Base-by-base conservation (phyloP, 2,888 invertebrate genomes). In the Cheilosia grossa region DNA sequence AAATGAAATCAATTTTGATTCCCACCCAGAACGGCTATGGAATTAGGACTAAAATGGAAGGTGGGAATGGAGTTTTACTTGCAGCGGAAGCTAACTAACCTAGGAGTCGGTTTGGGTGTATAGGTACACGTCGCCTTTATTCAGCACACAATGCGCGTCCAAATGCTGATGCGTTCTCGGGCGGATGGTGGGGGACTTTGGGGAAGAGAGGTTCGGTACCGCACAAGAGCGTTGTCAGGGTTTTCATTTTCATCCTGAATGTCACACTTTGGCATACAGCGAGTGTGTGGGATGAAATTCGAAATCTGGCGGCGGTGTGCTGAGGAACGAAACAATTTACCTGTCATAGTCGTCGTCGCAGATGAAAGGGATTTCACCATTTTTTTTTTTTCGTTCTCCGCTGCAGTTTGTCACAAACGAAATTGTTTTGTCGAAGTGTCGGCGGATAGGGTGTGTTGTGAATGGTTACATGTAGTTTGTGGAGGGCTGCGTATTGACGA, bases 1-100 rank as follows among this genome's bases (percentile, higher is more conserved):
- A 30, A 53, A 61, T 33, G 66, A 85, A 80, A 85, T 80, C 80
- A 80, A 85, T 80, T 85, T 70, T 47, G 54, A 80, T 42, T 69
- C 72, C 67, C 67, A 63, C 54, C 73, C 42, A 63, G 58, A 79
- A 69, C 37, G 67, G 67, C 54, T 51, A 78, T 54, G 56, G 51
- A 51, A 53, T 73, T 79, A 56, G 47, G 51, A 40, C 58, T 42
- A 30, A 53, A 27, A 69, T n/a, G 40, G 47, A 33, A 2, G 53
- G 37, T 54, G 51, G 24, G n/a, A 4, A 10, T 54, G 40, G 13
- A 15, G n/a, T 64, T 44, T 37, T 30, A 37, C 47, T 40, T 40
- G 33, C n/a, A 53, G 40, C 59, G 19, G 19, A 74, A 54, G 51
- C 64, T 79, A 79, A 72, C 64, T 79, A 79, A 70, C 63, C 56